Conservation (phyloP, 1,140 invertebrate genomes). For the Temnothorax curvispinosus region DNA sequence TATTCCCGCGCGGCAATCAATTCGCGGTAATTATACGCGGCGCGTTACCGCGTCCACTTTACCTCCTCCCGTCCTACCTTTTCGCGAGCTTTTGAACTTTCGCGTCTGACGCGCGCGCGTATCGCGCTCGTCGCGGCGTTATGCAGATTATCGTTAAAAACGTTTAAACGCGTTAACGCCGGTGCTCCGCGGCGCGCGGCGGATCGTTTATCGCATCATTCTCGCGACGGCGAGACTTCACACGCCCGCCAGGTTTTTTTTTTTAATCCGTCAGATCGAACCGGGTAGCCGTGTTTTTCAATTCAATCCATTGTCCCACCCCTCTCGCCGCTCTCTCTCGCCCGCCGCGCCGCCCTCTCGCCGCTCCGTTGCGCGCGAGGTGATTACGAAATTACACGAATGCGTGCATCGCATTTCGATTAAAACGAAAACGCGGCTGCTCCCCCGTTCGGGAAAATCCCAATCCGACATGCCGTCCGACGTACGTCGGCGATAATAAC, state of each 20-base stretch:
- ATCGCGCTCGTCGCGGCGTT: conserved; percentile 11
- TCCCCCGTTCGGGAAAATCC: conserved; percentile 7
- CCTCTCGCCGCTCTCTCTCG: background rate
- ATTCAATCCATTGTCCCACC: conserved; percentile 45
- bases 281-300: conserved; percentile 68
- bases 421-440: conserved; percentile 44
- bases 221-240: conserved; percentile 65
- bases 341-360: background rate
- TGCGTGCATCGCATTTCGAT: conserved; percentile 53
- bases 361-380: background rate
- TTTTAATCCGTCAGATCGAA: conserved; percentile 43
- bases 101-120: background rate
- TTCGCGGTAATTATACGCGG: conserved; percentile 62
- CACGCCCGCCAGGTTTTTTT: conserved; percentile 41
- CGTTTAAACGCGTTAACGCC: conserved; percentile 59
- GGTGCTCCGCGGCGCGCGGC: conserved; percentile 18
- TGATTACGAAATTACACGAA: conserved; percentile 64
- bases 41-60: conserved; percentile 31
- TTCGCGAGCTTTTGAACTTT: conserved; percentile 56
- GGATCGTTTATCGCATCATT: conserved; percentile 67
- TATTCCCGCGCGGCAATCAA: conserved; percentile 64
- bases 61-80: too few species aligned
- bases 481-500: conserved; percentile 31
- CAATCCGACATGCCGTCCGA: background rate
- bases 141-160: conserved; percentile 64